These are phyloP conservation scores for Toxostoma redivivum DNA, from an alignment of 2,113 vertebrate species.

Conservation along the genomic window DNA sequence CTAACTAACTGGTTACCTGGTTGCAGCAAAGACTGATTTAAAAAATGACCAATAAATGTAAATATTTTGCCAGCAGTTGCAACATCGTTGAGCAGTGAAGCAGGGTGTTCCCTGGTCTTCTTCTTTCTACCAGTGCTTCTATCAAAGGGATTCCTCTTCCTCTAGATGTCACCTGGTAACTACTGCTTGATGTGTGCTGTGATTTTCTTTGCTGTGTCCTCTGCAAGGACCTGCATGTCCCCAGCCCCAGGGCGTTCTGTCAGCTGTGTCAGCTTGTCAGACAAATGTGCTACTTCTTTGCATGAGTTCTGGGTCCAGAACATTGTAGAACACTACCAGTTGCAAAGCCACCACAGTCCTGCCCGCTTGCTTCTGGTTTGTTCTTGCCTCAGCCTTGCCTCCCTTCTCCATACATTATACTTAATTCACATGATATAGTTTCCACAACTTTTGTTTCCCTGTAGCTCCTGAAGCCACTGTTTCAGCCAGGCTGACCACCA, in stretches of 20 bases:
- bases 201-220: neutral
- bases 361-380: neutral
- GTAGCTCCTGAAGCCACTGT: rapidly evolving
- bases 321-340: rapidly evolving
- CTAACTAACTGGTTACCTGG: neutral
- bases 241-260: neutral
- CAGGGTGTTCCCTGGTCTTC: rapidly evolving
- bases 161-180: neutral
- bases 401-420: neutral
- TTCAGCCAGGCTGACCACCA: neutral
- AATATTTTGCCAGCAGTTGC: neutral
- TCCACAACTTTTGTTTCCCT: neutral
- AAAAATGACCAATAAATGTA: neutral
- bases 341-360: neutral
- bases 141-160: neutral
- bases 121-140: neutral
- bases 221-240: neutral
- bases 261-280: neutral
- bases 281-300: rapidly evolving
- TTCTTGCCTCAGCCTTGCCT: neutral
- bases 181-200: neutral
- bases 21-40: neutral
- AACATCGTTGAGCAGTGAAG: neutral
- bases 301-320: neutral
- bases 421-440: neutral